These are phyloP conservation scores for human DNA, from an alignment of 2,113 vertebrate species.

Conservation along the genomic window GRCh38 chr15:52225001-52225500, in stretches of 20 bases:
- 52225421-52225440: slow-evolving; percentile 81
- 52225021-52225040: background rate
- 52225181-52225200: background rate
- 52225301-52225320: background rate
- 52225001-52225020: background rate
- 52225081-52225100: slow-evolving; percentile 89
- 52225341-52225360: background rate
- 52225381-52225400: background rate
- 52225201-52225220: background rate
- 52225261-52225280: background rate
- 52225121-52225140: slow-evolving; percentile 93
- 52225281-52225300: background rate
- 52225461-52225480: slow-evolving; percentile 89
- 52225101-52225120: slow-evolving; percentile 91
- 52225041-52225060: background rate
- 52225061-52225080: slow-evolving; percentile 85
- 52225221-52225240: background rate
- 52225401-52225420: background rate
- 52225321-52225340: background rate
- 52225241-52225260: background rate
- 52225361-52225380: background rate
- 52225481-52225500: slow-evolving; percentile 89
- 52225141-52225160: slow-evolving; percentile 39
- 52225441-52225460: slow-evolving; percentile 90
- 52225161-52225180: background rate